Conservation (phyloP, 2,113 vertebrate genomes). For the Onychostoma macrolepis region DNA sequence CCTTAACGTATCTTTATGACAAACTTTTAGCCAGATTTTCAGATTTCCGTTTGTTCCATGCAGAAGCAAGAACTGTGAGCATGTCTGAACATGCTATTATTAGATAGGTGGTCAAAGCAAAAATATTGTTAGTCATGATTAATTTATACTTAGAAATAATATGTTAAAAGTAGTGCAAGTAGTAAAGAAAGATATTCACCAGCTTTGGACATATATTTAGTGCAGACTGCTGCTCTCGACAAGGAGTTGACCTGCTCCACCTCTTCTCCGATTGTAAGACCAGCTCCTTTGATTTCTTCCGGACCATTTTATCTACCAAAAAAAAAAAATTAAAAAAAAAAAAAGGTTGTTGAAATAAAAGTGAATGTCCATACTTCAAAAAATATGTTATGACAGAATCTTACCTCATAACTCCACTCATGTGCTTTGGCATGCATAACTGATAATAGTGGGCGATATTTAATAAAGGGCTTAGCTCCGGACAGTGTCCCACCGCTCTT, state of each 20-base stretch:
- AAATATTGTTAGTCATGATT: not conserved
- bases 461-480: not conserved
- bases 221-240: no score
- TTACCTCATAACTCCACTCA: not conserved
- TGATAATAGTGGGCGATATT: not conserved
- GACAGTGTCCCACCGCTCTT: not conserved
- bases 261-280: no score
- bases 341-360: not conserved
- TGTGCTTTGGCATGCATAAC: conserved; percentile 21
- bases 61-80: not conserved
- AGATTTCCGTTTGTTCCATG: conserved; percentile 8
- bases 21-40: not conserved
- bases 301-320: no score
- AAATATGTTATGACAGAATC: not conserved
- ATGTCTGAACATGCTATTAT: not conserved
- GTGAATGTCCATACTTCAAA: not conserved
- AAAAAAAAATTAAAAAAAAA: not conserved
- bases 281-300: no score
- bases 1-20: not conserved
- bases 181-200: not conserved
- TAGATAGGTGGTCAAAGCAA: not conserved
- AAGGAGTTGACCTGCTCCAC: no score
- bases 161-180: not conserved
- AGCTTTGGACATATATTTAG: no score
- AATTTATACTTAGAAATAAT: not conserved